These are phyloP conservation scores for Drosophila eugracilis DNA, from an alignment of 1,140 invertebrate genomes.

Conservation along the genomic window DNA sequence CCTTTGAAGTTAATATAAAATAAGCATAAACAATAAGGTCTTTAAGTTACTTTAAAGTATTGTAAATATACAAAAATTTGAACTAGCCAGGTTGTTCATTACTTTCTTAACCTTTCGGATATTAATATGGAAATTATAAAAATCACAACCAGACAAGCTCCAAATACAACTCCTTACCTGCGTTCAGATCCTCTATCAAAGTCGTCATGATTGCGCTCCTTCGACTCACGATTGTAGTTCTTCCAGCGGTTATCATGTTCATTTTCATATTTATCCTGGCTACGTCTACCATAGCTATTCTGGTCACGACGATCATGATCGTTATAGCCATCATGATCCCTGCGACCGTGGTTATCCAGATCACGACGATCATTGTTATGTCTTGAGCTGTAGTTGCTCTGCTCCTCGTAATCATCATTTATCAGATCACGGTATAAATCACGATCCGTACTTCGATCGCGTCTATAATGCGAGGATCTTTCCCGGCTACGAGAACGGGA, in stretches of 20 bases:
- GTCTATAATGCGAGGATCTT: conserved; percentile 53
- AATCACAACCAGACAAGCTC: too few species aligned
- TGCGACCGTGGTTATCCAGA: not conserved
- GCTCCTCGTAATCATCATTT: conserved; percentile 75
- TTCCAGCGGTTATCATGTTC: conserved; percentile 60
- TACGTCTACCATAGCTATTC: conserved; percentile 13
- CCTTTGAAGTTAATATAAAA: too few species aligned
- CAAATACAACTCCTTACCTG: conserved; percentile 25
- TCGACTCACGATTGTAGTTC: conserved; percentile 58
- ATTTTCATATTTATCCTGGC: conserved; percentile 12
- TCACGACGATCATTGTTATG: conserved; percentile 22
- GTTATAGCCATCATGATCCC: conserved; percentile 9
- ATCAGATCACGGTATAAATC: conserved; percentile 81
- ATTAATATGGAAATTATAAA: too few species aligned
- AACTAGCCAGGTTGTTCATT: too few species aligned
- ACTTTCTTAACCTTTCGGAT: too few species aligned
- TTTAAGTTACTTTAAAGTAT: too few species aligned
- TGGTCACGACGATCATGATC: conserved; percentile 50
- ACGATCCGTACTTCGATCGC: conserved; percentile 55
- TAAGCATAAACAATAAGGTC: too few species aligned
- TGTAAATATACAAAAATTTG: too few species aligned
- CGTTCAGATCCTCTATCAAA: conserved; percentile 53
- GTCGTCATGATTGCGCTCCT: conserved; percentile 50
- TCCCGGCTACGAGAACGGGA: conserved; percentile 74
- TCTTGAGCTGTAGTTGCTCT: conserved; percentile 48